Base-by-base conservation (phyloP, 2,888 invertebrate genomes). In the Linnaemya vulpina region DNA sequence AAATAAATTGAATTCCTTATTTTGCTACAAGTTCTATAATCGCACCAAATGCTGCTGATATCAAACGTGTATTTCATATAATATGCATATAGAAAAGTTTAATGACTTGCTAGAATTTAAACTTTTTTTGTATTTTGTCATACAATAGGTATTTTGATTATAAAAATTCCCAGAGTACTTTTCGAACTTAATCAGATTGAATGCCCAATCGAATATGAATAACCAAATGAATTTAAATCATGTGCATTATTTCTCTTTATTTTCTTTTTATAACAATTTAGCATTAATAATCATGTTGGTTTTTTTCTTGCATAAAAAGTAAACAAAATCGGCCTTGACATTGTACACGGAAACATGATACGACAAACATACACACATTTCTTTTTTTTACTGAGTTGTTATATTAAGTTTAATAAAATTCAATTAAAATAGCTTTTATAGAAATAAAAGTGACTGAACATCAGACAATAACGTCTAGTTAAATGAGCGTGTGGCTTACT, bases 261-360 rank as follows among this genome's bases (percentile, higher is more conserved):
- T 35, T 51, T 7, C 15, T 38, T 70, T 22, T 43, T 35, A 8
- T 30, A 20, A 20, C 30, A 20, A 53, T 20, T 68, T 49, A n/a
- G 7, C 13, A 75, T 25, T 43, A 1, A 40, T 43, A 13, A 46
- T 46, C 35, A 1, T 8, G 38, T 78, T 70, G 20, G 30, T 46
- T 20, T 51, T 40, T 25, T 63, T 46, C 63, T 38, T 70, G 70
- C 49, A 82, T 63, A 65, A 81, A 30, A 81, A 81, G 74, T 85
- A 85, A 81, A 81, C 77, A 85, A 70, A 58, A 85, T 25, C 13
- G 73, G 73, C 84, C 84, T 85, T 85, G 84, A 81, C 84, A 81
- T 81, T 81, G 81, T 68, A 68, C 70, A 46, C 73, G 84, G 81
- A 78, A 85, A 85, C 78, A 65, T 78, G 74, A 71, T 73, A 80